Evolutionary conservation across 2,888 invertebrate genomes (phyloP), one percentile per base, ranked within the genome.

Genomic region (Caenorhabditis sp.): DNA sequence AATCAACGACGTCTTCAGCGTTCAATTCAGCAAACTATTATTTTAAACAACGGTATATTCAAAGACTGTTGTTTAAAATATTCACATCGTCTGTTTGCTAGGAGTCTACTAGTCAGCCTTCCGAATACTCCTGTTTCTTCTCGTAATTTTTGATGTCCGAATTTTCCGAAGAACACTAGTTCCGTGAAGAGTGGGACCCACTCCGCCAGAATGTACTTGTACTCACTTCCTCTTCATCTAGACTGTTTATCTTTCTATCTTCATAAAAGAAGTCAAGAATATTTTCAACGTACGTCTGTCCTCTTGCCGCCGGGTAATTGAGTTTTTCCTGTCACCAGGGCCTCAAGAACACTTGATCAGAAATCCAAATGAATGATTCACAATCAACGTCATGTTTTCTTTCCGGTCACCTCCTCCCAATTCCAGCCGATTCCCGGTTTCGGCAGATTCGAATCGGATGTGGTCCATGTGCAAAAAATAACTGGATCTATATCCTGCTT

Each of bases 251-350:
- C 14, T 12, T 66, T 47, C 31, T 26, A 41, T 64, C 44, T 28
- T 64, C n/a, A 22, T 63, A 26, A 63, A 44, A 31, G n/a, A 64
- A 28, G 26, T 22, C 38, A 41, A 64, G 47, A 64, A 64, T 64
- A 47, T 64, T 66, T n/a, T n/a, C 44, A 44, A 63, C 49, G 64
- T 64, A n/a, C 49, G 31, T 49, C 49, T 66, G 66, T 22, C 66
- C 66, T 70, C 44, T 70, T 28, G 70, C 70, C 70, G 59, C 35
- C 59, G 59, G 72, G 56, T 75, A 75, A 75, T 66, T 66, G 74
- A 75, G 58, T 75, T 75, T 47, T 47, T 56, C 54, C 61, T 74
- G 74, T 63, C 63, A 64, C 35, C 51, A 5, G 19, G 22, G 10
- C 28, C 58, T 49, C 47, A 22, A 49, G 70, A 72, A 72, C 70